Conservation (phyloP, 2,113 vertebrate species). For the Dipodomys merriami region DNA sequence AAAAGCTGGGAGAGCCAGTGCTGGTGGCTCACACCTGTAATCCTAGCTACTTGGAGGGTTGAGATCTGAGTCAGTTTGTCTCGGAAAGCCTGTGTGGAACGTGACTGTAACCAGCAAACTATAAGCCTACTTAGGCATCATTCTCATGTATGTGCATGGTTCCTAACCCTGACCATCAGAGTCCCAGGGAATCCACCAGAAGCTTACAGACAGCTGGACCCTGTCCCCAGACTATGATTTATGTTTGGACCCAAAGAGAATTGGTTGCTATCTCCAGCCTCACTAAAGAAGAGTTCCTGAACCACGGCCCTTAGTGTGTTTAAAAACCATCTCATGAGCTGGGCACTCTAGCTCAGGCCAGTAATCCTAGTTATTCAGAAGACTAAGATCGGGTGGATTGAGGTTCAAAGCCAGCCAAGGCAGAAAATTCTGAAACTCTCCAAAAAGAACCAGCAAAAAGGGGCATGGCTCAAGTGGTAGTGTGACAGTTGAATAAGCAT, state of each 20-base stretch:
- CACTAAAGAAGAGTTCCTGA: neutral
- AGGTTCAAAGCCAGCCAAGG: too few relatives aligned
- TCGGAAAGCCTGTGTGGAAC: slow-evolving; percentile 35
- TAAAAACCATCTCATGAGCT: neutral
- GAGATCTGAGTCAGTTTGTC: neutral
- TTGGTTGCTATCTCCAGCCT: neutral
- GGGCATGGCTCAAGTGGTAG: too few relatives aligned
- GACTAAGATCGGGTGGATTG: too few relatives aligned
- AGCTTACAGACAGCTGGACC: neutral
- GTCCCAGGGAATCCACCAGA: neutral
- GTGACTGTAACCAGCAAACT: neutral
- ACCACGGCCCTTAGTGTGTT: neutral
- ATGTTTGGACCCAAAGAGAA: neutral
- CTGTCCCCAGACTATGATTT: neutral
- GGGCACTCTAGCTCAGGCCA: too few relatives aligned
- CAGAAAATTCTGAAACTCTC: too few relatives aligned
- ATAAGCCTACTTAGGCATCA: neutral
- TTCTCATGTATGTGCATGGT: neutral
- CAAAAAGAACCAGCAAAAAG: too few relatives aligned
- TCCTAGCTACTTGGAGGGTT: too few relatives aligned
- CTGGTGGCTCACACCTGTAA: too few relatives aligned
- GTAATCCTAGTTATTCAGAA: too few relatives aligned
- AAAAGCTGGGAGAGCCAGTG: too few relatives aligned
- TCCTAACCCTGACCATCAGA: slow-evolving; percentile 3
- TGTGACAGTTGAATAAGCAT: neutral